These are phyloP conservation scores for Tipula vernalis DNA, from an alignment of 2,888 invertebrate genomes.

Conservation along the genomic window DNA sequence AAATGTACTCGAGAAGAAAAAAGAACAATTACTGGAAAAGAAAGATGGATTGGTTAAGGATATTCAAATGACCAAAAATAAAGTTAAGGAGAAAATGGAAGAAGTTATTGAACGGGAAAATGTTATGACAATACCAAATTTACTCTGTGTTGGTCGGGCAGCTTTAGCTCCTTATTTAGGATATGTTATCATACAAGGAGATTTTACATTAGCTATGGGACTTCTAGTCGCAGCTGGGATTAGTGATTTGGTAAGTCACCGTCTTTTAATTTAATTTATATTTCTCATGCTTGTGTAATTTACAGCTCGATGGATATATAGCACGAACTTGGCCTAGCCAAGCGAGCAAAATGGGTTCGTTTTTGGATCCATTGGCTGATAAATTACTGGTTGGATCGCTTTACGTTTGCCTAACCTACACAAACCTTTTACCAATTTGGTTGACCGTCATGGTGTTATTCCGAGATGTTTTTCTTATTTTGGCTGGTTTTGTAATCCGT, in stretches of 20 bases:
- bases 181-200: constrained; percentile 70
- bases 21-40: constrained; percentile 46
- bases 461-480: constrained; percentile 70
- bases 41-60: constrained; percentile 54
- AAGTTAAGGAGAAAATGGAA: constrained; percentile 58
- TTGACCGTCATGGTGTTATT: constrained; percentile 71
- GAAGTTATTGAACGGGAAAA: constrained; percentile 75
- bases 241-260: constrained; percentile 66
- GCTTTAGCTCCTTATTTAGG: constrained; percentile 78
- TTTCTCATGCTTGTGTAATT: not conserved
- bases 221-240: constrained; percentile 77
- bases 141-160: constrained; percentile 77
- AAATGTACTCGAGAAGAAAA: constrained; percentile 47
- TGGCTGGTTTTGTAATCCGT: constrained; percentile 79
- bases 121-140: constrained; percentile 86
- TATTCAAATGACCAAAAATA: constrained; percentile 55
- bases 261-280: not conserved
- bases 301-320: constrained; percentile 87
- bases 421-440: constrained; percentile 68
- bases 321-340: constrained; percentile 86
- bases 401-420: constrained; percentile 76
- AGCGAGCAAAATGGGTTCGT: constrained; percentile 85
- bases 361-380: constrained; percentile 93
- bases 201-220: constrained; percentile 68
- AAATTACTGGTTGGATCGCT: constrained; percentile 85